Base-by-base conservation (phyloP, 2,113 vertebrate genomes). In the Hystrix brachyura region DNA sequence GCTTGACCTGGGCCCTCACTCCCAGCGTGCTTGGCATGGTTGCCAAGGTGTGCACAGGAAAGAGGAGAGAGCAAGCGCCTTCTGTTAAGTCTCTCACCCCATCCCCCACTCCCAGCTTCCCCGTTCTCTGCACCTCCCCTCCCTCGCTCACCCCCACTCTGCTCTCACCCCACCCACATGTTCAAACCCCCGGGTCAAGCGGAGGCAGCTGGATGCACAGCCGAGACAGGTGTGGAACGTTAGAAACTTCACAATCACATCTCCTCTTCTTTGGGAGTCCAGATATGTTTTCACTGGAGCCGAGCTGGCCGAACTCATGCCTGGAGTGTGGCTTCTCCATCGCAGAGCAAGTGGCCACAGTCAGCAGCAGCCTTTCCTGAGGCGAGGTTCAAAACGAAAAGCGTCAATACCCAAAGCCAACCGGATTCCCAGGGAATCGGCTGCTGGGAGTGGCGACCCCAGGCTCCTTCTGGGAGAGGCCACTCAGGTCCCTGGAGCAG, bases 231-330 rank as follows among this genome's bases (percentile, higher is more conserved):
- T 15, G 72, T 15, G 4, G 34, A 67, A 14, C 23, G 48, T 34
- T 15, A 51, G 85, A 32, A 90, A 81, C n/a, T 53, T 71, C 88
- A 32, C 67, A 32, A 29, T 57, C 0, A 0, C 0, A 0, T 43
- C 51, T n/a, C 3, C 43, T 67, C 83, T 81, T 90, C 72, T 74
- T 78, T 74, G 94, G 92, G 86, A 87, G 53, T 53, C 3, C 38
- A 38, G 2, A 27, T 76, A 1, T 90, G 3, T 84, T 95, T 82
- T 86, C 53, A 27, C 23, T 27, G 81, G 62, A 92, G 48, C 34
- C 59, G 65, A 7, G 4, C 72, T 76, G 51, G 32, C 17, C 0
- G 57, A 87, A 48, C 2, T 84, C 60, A 72, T 0, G 0, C 43
- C 60, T 55, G 3, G 10, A 23, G 82, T 81, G 21, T 55, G 78